Evolutionary conservation across 2,888 invertebrate genomes (phyloP), one percentile per base, ranked within the genome.

Genomic region (Melikaiella ostensackeni): DNA sequence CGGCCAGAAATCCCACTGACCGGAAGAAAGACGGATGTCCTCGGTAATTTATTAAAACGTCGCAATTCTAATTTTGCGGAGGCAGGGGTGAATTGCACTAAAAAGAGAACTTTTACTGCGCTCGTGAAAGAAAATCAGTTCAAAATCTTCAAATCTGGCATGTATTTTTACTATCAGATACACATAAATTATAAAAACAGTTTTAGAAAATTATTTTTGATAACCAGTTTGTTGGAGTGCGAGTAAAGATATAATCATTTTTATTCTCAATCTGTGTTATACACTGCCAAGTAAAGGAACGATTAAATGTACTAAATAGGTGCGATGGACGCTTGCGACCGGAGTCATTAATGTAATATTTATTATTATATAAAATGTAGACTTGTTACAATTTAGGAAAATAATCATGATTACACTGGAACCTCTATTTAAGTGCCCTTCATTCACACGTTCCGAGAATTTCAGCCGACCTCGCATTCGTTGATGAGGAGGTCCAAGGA

Each of bases 271-370:
- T 2, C 11, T 33, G 66, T 66, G 27, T 46, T 30, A 33, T 50
- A 42, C 24, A 55, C 70, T 70, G 50, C 11, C 21, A 21, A 70
- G 50, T n/a, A 70, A 70, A 70, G 50, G 19, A 70, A 64, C 16
- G 16, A 70, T 30, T 70, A 33, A 55, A 27, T 46, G 27, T 66
- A 70, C 19, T 30, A 50, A 42, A 46, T 30, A 70, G 75, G 75
- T 76, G 75, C 77, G 76, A 50, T 63, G 73, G 27, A 77, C 42
- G 74, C 61, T 77, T 61, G 80, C 75, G 78, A 79, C 80, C 75
- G 78, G 80, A 83, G 83, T 83, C 81, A 80, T 79, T 81, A 80
- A 77, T 75, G 61, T 83, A 81, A 79, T 83, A 80, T 83, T 81
- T 83, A 83, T 83, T 80, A 74, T 74, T 78, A 64, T 78, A 33